These are phyloP conservation scores for Octonoba sinensis DNA, from an alignment of 2,888 invertebrate genomes.

Conservation along the genomic window DNA sequence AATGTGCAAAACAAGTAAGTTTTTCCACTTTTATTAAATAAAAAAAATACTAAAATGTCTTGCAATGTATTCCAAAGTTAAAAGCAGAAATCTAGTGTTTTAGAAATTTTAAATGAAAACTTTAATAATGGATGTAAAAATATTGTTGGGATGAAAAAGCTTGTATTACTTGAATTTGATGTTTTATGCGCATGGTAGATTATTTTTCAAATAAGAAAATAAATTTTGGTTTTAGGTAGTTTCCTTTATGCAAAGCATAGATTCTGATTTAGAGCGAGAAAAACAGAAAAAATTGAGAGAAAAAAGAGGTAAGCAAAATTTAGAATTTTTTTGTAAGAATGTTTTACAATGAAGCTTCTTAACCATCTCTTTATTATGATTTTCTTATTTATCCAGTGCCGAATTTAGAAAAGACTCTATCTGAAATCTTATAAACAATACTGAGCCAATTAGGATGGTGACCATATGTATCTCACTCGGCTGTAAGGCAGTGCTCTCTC, in stretches of 20 bases:
- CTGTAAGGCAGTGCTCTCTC: no score
- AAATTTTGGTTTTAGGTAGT: constrained; percentile 40
- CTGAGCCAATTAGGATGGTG: no score
- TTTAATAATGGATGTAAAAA: neutral
- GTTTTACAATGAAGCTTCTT: neutral
- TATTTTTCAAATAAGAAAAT: neutral
- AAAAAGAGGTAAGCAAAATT: constrained; percentile 32
- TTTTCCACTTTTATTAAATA: neutral
- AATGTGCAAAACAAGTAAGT: constrained; percentile 75
- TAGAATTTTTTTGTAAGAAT: neutral
- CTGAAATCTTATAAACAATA: no score
- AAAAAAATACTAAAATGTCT: no score
- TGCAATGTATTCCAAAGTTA: neutral
- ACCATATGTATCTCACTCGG: no score
- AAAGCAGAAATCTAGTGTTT: neutral
- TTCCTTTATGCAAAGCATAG: constrained; percentile 47
- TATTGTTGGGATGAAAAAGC: neutral
- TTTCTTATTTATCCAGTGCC: no score
- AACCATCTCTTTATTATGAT: no score
- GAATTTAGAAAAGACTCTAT: no score
- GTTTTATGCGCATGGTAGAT: neutral
- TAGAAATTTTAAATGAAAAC: constrained; percentile 4
- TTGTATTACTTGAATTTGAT: neutral
- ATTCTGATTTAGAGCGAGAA: constrained; percentile 59
- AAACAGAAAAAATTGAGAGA: constrained; percentile 57